Evolutionary conservation across 2,113 vertebrate species (phyloP), one percentile per base, ranked within the genome.

Genomic region (Melanotaenia duboulayi): DNA sequence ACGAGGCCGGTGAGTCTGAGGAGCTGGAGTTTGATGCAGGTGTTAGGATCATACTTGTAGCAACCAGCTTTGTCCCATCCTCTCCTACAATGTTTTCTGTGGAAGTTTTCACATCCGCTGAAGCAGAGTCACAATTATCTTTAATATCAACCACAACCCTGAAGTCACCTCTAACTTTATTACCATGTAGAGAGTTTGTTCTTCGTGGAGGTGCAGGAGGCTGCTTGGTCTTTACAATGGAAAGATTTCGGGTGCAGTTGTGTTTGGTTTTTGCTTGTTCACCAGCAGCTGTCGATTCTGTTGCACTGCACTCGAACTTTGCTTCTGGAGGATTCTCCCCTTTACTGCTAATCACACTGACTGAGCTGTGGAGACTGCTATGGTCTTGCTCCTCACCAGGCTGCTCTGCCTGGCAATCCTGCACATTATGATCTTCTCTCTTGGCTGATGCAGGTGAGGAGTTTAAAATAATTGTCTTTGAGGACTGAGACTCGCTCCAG

Each of bases 401-500:
- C 50, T 70, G 70, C 37, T 71, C 65, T 24, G 61, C 42, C 28
- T 67, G 61, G 46, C 22, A 74, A 22, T 81, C 74, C 63, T 71
- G 72, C 28, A 46, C 68, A 68, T 76, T 72, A 13, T 49, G 52
- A 56, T 39, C 56, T 49, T 32, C 68, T 70, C n/a, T 79, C 11
- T 95, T 95, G 0, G 96, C 96, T 25, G 95, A 97, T 22, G 95
- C 90, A 23, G 95, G 96, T 25, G 97, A 97, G 23, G 95, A 93
- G 39, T 97, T 95, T 52, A 96, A 97, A 35, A 95, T 95, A 0
- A 97, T 93, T 22, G 96, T 97, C 85, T 97, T 97, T 0, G 96
- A 97, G 82, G 96, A 97, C 71, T 96, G 95, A 0, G 96, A 96
- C 82, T 95, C 95, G 81, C 96, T 97, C 94, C 95, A 95, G 82